Evolutionary conservation across 2,797 vertebrate genomes (phyloP).

Genomic region (Loriculus beryllinus): DNA sequence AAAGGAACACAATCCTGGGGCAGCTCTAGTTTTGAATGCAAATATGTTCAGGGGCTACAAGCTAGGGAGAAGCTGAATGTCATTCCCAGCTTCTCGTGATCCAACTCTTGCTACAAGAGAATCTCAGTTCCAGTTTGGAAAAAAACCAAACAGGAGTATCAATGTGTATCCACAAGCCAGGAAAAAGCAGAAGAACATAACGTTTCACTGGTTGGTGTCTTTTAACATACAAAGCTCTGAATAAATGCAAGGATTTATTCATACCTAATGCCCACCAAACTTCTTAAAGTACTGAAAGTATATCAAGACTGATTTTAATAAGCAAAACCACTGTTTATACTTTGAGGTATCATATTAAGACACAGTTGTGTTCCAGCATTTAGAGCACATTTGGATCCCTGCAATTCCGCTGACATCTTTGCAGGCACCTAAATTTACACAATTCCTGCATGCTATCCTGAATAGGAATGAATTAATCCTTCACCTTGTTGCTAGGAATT

Average conservation of each 20-base stretch:
- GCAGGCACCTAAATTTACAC: background rate
- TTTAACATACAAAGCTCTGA: background rate
- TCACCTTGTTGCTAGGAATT: slow-evolving; percentile 11
- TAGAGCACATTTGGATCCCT: background rate
- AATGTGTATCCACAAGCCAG: background rate
- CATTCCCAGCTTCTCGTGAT: background rate
- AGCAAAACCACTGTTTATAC: background rate
- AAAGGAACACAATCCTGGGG: background rate
- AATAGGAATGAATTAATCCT: background rate
- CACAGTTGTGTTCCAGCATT: background rate
- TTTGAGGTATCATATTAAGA: background rate
- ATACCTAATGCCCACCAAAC: background rate
- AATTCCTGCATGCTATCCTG: background rate
- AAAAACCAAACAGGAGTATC: background rate
- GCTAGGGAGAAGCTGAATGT: background rate
- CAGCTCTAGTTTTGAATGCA: background rate
- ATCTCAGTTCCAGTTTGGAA: background rate
- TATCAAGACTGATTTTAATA: background rate
- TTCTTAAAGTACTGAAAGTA: background rate
- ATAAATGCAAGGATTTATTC: background rate
- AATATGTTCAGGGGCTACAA: background rate
- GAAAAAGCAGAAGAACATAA: background rate
- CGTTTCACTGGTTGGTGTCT: background rate
- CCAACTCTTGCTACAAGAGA: background rate
- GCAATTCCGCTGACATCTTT: background rate